phyloP scores from a whole-genome alignment of 2,888 invertebrate species.

The Conus canariensis region DNA sequence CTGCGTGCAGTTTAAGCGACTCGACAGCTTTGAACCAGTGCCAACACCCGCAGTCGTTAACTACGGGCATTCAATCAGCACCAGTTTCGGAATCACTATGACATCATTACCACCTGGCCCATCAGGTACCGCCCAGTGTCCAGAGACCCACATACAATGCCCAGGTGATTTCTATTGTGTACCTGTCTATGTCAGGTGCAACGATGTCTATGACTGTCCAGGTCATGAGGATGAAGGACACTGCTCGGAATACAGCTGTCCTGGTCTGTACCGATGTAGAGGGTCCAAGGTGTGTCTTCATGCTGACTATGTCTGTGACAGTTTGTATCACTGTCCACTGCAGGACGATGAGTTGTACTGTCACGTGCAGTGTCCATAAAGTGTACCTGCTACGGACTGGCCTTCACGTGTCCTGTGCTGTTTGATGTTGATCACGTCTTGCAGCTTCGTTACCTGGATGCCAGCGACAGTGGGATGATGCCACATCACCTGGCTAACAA shows the following conservation, averaged over 20 bases:
- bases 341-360: constrained; percentile 15
- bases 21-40: no score
- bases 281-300: constrained; percentile 2
- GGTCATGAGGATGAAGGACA: not conserved
- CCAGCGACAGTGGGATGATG: not conserved
- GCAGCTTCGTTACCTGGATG: constrained; percentile 16
- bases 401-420: not conserved
- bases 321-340: not conserved
- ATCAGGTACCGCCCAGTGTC: not conserved
- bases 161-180: not conserved
- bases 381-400: not conserved
- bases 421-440: not conserved
- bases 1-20: no score
- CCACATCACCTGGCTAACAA: not conserved
- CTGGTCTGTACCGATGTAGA: constrained; percentile 15
- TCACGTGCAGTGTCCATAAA: not conserved
- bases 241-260: not conserved
- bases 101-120: not conserved
- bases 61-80: no score
- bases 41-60: no score
- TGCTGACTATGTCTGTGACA: not conserved
- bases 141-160: not conserved
- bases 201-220: constrained; percentile 17
- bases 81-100: not conserved
- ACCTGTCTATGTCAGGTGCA: not conserved